Evolutionary conservation across 1,140 invertebrate genomes (phyloP), one percentile per base, ranked within the genome.

Genomic region (Ips nitidus): DNA sequence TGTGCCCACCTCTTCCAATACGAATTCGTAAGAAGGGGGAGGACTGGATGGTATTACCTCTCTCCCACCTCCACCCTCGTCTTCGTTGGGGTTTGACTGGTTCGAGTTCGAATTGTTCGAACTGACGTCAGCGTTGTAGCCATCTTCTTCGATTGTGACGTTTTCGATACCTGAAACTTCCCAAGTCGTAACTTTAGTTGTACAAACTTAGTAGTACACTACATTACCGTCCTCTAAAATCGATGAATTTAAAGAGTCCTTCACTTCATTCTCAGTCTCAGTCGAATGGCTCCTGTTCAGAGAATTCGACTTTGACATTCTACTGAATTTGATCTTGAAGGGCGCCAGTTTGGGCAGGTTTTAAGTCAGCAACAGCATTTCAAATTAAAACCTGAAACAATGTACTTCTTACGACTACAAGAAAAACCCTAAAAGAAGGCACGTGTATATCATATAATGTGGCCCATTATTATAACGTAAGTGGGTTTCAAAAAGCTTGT

Each of bases 21-120:
- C 87, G 75, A 86, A 83, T 74, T 89, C 86, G 74, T 90, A 89
- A 4, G 87, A 86, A 6, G 88, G 87, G 5, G 88, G 88, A 37
- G 87, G 87, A 36, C 87, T 89, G 40, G 83, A 82, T 0, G 86
- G 86, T 71, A 84, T 77, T 40, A 72, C 66, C 40, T 79, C 76
- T 40, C 69, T 66, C n/a, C 71, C 71, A 66, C 76, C 76, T 42
- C 43, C 62, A 37, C 43, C 38, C 4, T 41, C 43, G 41, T 41
- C 45, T 22, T 45, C 7, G n/a, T 61, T 61, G 2, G 7, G 1
- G 6, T n/a, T 2, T n/a, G 58, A 8, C n/a, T n/a, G 5, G 37
- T 5, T 41, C 41, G 50, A 50, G 5, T 66, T 73, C 7, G 52
- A 53, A 66, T 75, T 69, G 22, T 74, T 77, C 42, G 78, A 78